Evolutionary conservation across 2,888 invertebrate species (phyloP).

Genomic region (Caenorhabditis wallacei): DNA sequence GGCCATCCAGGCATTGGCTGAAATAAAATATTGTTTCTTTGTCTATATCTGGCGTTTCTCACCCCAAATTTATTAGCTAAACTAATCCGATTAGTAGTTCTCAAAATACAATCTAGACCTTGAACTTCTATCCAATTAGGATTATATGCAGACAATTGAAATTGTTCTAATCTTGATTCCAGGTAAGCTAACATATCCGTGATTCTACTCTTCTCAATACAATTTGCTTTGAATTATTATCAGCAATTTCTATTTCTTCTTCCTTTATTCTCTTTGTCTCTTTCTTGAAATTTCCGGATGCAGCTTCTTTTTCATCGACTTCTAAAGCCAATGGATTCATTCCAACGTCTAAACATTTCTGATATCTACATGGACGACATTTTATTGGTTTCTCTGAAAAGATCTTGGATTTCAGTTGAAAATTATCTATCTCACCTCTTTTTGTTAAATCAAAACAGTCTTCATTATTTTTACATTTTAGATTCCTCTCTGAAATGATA

Average conservation of each 20-base stretch:
- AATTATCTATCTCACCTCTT: background rate
- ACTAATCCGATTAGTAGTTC: background rate
- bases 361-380: conserved; percentile 60
- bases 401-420: background rate
- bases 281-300: background rate
- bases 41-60: background rate
- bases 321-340: conserved; percentile 58
- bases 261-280: conserved; percentile 21
- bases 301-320: conserved; percentile 21
- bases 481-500: conserved; percentile 29
- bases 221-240: background rate
- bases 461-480: conserved; percentile 42
- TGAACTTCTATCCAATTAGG: conserved; percentile 30
- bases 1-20: conserved; percentile 51
- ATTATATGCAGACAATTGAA: conserved; percentile 40
- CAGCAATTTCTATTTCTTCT: background rate
- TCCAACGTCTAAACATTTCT: conserved; percentile 60
- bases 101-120: conserved; percentile 15
- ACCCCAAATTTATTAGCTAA: conserved; percentile 34
- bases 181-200: conserved; percentile 43
- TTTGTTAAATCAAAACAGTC: conserved; percentile 59
- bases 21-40: too few relatives aligned
- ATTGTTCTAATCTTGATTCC: conserved; percentile 45
- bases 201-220: conserved; percentile 2
- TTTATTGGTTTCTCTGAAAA: conserved; percentile 53